phyloP scores from a whole-genome alignment of 2,797 vertebrate genomes.

The Neopelma chrysocephalum region DNA sequence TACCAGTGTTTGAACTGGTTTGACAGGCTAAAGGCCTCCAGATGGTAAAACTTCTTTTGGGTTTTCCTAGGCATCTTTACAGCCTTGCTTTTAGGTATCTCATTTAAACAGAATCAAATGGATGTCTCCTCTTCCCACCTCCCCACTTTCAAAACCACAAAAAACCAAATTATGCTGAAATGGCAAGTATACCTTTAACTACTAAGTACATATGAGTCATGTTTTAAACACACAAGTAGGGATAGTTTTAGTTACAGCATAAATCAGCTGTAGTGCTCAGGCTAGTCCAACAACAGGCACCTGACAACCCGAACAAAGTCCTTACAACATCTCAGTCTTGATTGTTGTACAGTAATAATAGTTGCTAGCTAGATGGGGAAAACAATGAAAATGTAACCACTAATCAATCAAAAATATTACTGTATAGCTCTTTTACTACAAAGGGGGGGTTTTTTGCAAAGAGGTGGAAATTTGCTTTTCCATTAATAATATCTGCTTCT shows the following conservation, averaged over 20 bases:
- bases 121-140: neutral
- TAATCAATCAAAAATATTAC: neutral
- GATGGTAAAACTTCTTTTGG: neutral
- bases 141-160: neutral
- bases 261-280: neutral
- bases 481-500: neutral
- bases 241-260: neutral
- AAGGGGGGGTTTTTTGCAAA: accelerated
- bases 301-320: neutral
- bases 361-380: neutral
- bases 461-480: neutral
- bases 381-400: neutral
- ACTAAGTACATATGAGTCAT: neutral
- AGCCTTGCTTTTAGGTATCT: neutral
- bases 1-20: neutral
- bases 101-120: neutral
- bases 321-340: neutral
- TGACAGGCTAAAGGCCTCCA: neutral
- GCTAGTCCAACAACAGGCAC: neutral
- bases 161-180: neutral
- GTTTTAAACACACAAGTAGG: neutral
- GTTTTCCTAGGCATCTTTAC: neutral
- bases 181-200: neutral
- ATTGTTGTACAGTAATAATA: neutral
- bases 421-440: neutral